phyloP scores from a whole-genome alignment of 2,113 vertebrate species.

The Anarrhichthys ocellatus region DNA sequence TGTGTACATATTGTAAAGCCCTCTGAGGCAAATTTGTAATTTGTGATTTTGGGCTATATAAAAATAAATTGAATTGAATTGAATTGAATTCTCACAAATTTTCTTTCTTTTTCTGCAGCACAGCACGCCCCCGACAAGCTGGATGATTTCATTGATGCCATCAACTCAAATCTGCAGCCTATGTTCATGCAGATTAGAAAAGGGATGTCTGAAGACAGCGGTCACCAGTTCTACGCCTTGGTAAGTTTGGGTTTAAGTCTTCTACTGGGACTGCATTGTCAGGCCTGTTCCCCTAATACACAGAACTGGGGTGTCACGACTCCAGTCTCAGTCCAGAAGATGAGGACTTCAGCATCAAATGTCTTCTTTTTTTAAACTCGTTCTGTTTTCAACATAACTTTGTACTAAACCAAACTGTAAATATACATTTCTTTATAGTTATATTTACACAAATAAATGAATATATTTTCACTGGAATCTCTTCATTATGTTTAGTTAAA shows the following conservation, averaged over 20 bases:
- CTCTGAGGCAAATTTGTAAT: too few species aligned
- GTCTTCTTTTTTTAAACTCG: neutral
- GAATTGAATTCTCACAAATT: neutral
- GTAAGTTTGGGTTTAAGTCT: constrained; percentile 77
- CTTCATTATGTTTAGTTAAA: neutral
- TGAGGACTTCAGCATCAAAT: constrained; percentile 24
- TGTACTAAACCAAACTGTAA: constrained; percentile 16
- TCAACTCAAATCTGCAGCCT: constrained; percentile 90
- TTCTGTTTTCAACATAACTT: constrained; percentile 1
- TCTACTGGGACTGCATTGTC: neutral
- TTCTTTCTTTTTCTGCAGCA: constrained; percentile 74
- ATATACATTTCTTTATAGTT: neutral
- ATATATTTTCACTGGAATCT: neutral
- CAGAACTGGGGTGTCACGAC: neutral
- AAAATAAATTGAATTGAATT: too few species aligned
- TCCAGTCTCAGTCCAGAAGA: constrained; percentile 49
- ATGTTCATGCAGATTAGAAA: constrained; percentile 94
- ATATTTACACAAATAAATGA: neutral
- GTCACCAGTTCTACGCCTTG: constrained; percentile 88
- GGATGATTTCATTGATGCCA: constrained; percentile 89
- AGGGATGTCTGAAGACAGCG: constrained; percentile 87
- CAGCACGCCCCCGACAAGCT: constrained; percentile 82
- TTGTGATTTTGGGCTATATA: too few species aligned
- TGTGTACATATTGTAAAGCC: too few species aligned
- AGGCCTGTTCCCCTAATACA: neutral